A percentile compares a stretch with the other conserved stretches of the same genome.
These are phyloP conservation scores for Aepyceros melampus DNA, from an alignment of 2,113 vertebrate genomes.

Conservation along the genomic window DNA sequence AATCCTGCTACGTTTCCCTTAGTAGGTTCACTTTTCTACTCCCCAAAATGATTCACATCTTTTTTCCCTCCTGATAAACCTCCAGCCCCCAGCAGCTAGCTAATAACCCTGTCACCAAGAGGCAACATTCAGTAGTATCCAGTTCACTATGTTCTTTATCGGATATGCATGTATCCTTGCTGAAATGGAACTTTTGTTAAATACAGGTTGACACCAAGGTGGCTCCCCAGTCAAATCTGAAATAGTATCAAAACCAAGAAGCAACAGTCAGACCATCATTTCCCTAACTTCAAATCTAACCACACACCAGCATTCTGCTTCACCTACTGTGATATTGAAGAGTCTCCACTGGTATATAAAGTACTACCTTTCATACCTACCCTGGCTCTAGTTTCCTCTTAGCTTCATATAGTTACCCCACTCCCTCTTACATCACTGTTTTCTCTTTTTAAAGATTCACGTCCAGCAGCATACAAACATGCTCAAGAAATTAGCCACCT, in stretches of 20 bases:
- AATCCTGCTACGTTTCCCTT: not conserved
- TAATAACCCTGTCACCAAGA: not conserved
- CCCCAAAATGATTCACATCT: not conserved
- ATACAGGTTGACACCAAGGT: not conserved
- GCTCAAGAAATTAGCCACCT: not conserved
- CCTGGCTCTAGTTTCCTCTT: not conserved
- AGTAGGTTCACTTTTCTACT: not conserved
- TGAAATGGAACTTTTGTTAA: slow-evolving; percentile 26
- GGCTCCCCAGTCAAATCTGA: not conserved
- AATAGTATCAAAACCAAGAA: slow-evolving; percentile 13
- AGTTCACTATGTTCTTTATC: not conserved
- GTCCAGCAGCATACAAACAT: not conserved
- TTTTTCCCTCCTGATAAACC: not conserved
- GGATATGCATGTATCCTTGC: not conserved
- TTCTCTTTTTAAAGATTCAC: not conserved
- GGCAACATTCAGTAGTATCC: not conserved
- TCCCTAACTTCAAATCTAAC: not conserved
- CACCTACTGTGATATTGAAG: not conserved
- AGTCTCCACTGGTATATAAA: not conserved
- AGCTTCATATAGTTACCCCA: not conserved
- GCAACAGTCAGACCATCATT: not conserved
- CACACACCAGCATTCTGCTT: not conserved
- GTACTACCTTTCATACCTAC: not conserved
- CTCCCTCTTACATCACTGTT: not conserved
- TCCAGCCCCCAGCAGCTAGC: not conserved